phyloP scores from a whole-genome alignment of 2,797 vertebrate species.

The Hemibagrus guttatus region DNA sequence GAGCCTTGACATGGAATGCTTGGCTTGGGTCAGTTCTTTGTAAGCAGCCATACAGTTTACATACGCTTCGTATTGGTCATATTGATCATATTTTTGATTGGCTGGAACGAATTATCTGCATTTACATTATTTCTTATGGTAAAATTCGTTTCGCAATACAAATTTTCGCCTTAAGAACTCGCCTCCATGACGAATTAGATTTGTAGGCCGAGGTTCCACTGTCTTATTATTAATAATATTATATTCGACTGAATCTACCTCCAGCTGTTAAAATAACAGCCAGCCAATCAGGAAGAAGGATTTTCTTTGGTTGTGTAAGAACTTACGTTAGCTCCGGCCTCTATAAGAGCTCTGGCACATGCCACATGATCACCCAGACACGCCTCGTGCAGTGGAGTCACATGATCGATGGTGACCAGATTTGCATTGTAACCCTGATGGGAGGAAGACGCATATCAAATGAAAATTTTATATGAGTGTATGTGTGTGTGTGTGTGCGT shows the following conservation, averaged over 20 bases:
- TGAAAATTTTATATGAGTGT: not conserved
- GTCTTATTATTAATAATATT: not conserved
- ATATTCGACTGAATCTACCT: not conserved
- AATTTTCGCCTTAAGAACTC: too few relatives aligned
- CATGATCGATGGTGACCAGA: slow-evolving; percentile 89
- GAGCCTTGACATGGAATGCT: too few relatives aligned
- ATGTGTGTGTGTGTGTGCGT: slow-evolving; percentile 12
- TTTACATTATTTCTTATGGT: too few relatives aligned
- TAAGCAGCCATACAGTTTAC: too few relatives aligned
- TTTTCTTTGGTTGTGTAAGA: not conserved
- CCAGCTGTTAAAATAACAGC: not conserved
- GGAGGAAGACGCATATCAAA: slow-evolving; percentile 28
- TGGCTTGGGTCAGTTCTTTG: too few relatives aligned
- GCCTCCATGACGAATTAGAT: too few relatives aligned
- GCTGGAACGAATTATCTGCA: too few relatives aligned
- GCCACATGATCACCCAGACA: slow-evolving; percentile 91
- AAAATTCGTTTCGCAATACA: too few relatives aligned
- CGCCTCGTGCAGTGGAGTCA: slow-evolving; percentile 94
- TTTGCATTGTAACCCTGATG: slow-evolving; percentile 88
- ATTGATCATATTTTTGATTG: too few relatives aligned
- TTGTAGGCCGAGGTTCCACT: too few relatives aligned
- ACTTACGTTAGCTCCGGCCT: slow-evolving; percentile 81
- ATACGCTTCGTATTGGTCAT: too few relatives aligned
- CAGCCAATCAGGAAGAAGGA: not conserved
- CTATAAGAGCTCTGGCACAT: slow-evolving; percentile 87